phyloP scores from a whole-genome alignment of 2,113 vertebrate species.

The Centrocercus urophasianus region DNA sequence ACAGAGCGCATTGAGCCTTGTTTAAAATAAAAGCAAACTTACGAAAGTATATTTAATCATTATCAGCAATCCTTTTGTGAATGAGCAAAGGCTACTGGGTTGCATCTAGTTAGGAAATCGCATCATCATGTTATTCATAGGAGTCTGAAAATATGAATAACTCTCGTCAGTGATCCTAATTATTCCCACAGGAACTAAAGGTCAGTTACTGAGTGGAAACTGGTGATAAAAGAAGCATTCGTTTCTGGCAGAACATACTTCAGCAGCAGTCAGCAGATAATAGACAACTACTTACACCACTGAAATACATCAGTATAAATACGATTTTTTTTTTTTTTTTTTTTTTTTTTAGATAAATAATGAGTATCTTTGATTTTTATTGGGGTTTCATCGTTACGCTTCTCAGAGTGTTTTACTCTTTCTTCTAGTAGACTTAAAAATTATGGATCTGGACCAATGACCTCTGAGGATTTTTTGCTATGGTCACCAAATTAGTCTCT shows the following conservation, averaged over 20 bases:
- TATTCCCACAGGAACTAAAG: constrained; percentile 43
- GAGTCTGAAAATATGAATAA: constrained; percentile 15
- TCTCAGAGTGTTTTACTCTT: background rate
- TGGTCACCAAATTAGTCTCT: background rate
- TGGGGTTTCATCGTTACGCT: background rate
- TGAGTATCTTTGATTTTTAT: background rate
- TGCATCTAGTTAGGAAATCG: constrained; percentile 52
- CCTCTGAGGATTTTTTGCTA: background rate
- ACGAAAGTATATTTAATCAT: constrained; percentile 14
- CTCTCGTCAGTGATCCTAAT: constrained; percentile 34
- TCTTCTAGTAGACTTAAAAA: background rate
- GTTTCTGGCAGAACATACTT: constrained; percentile 13
- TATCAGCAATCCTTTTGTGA: background rate
- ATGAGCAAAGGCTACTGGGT: background rate
- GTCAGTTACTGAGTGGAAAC: constrained; percentile 34
- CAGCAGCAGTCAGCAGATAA: background rate
- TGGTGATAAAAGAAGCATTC: constrained; percentile 29
- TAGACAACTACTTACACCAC: background rate
- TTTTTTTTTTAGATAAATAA: background rate
- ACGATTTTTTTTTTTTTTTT: background rate
- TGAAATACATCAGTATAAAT: background rate
- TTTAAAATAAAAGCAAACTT: background rate
- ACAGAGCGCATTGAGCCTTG: background rate
- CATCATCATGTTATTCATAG: constrained; percentile 43
- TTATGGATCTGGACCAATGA: background rate